Evolutionary conservation across 2,888 invertebrate genomes (phyloP), one percentile per base, ranked within the genome.

Genomic region (Yponomeuta plumbellus): DNA sequence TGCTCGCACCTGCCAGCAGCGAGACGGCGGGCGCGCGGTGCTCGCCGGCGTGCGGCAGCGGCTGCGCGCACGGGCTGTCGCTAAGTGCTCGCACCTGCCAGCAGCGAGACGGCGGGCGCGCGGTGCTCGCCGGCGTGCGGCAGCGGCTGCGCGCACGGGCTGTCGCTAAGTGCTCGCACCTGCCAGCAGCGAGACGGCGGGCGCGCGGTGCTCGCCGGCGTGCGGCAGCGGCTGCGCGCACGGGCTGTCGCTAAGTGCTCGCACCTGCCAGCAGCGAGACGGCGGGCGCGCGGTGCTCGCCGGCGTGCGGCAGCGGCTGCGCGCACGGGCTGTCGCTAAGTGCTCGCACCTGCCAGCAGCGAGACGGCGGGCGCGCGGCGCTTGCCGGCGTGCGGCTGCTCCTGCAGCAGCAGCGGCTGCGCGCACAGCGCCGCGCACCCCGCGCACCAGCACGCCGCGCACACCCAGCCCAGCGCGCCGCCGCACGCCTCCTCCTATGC

Each of bases 401-500:
- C 94, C 73, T 95, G 95, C 70, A 95, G 92, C 69, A 95, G 91
- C 66, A 95, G 85, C 56, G 95, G 93, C 77, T 94, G 94, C 57
- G 95, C 95, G 68, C 95, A 92, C 70, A 95, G 93, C 23, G 95
- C 94, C 8, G 95, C 95, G 80, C 94, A 92, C 0, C 93, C 94
- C 13, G 94, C 85, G 86, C 77, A 95, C 92, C 76, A 95, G 83
- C 85, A 94, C 78, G 94, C 93, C 6, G 94, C 91, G 93, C 95
- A 96, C 64, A 94, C 93, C 75, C 95, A 94, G 57, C 94, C 93
- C 67, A 95, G 86, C 17, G 95, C 94, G 1, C 93, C 90, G 0
- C 83, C 81, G 26, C 87, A 88, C 1, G 87, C 88, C 66, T 81
- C 83, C 69, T 85, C 83, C 85, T 88, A 68, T 0, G 22, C 44